Conservation (phyloP, 2,888 invertebrate species). For the Anthophora plumipes region DNA sequence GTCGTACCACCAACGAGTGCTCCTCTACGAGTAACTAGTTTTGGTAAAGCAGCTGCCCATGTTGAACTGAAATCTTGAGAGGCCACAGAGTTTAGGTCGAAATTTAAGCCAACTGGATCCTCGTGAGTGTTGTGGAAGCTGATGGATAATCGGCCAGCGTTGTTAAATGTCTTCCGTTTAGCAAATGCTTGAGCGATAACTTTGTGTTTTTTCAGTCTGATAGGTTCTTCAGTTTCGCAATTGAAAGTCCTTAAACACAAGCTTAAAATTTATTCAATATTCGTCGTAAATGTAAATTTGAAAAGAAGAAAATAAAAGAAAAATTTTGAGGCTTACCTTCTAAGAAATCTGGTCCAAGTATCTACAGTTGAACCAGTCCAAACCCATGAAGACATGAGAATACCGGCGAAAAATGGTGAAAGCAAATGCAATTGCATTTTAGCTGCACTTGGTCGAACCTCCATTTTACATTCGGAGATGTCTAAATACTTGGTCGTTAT, state of each 20-base stretch:
- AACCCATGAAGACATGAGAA: slow-evolving; percentile 97
- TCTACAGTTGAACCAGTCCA: slow-evolving; percentile 95
- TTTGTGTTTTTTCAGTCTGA: slow-evolving; percentile 93
- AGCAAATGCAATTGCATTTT: slow-evolving; percentile 93
- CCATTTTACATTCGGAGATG: slow-evolving; percentile 87
- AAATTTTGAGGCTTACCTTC: slow-evolving; percentile 87
- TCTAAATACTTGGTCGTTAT: slow-evolving; percentile 81
- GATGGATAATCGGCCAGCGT: slow-evolving; percentile 93
- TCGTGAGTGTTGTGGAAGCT: slow-evolving; percentile 94
- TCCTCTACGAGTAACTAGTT: slow-evolving; percentile 93
- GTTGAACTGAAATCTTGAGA: slow-evolving; percentile 95
- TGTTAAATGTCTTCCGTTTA: slow-evolving; percentile 93
- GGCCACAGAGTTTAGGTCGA: slow-evolving; percentile 90
- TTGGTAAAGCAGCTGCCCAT: slow-evolving; percentile 96
- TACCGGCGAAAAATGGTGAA: slow-evolving; percentile 93
- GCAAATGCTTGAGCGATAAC: slow-evolving; percentile 96
- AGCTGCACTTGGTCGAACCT: slow-evolving; percentile 91
- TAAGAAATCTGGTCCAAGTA: slow-evolving; percentile 94
- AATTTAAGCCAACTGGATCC: slow-evolving; percentile 94
- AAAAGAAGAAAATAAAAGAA: background rate
- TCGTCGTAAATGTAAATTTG: background rate
- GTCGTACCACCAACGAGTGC: slow-evolving; percentile 90
- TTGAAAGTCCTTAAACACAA: slow-evolving; percentile 88
- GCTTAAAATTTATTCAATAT: background rate
- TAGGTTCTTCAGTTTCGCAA: slow-evolving; percentile 88